phyloP scores from a whole-genome alignment of 2,113 vertebrate genomes.

The Callipepla californica region DNA sequence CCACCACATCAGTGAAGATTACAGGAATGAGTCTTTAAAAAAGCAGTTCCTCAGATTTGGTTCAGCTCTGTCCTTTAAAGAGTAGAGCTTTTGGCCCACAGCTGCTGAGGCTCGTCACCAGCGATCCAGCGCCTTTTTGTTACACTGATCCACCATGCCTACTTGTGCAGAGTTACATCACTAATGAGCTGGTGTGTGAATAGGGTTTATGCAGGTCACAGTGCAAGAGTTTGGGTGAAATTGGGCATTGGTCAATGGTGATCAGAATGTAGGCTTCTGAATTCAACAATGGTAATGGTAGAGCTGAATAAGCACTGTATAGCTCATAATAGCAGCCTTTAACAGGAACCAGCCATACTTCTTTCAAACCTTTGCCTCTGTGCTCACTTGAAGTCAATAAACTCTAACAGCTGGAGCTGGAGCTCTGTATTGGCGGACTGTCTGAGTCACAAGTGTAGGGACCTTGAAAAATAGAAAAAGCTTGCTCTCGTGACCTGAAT shows the following conservation, averaged over 20 bases:
- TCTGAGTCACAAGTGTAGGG: not conserved
- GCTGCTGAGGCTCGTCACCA: not conserved
- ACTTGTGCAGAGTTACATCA: not conserved
- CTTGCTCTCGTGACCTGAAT: slow-evolving; percentile 1
- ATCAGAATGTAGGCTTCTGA: slow-evolving; percentile 3
- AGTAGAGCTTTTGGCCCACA: not conserved
- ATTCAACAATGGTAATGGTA: not conserved
- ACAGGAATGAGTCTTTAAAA: not conserved
- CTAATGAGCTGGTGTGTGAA: not conserved
- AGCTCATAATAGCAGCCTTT: slow-evolving; percentile 4
- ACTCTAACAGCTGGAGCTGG: slow-evolving; percentile 38
- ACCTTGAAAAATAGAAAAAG: slow-evolving; percentile 5
- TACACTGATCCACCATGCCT: not conserved
- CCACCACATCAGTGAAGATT: not conserved
- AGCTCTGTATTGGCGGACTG: not conserved
- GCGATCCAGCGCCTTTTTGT: not conserved
- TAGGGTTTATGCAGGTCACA: not conserved
- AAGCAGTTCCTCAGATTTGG: not conserved
- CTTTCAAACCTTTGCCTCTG: slow-evolving; percentile 26
- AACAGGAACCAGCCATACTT: not conserved
- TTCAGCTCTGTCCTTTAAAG: not conserved
- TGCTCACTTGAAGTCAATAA: slow-evolving; percentile 38
- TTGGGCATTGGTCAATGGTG: not conserved
- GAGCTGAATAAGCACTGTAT: not conserved
- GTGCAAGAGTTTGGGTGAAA: not conserved